Percentiles rank a stretch among this genome's conserved stretches.
Conservation (phyloP, 2,113 vertebrate genomes). For the Toxotes jaculatrix region DNA sequence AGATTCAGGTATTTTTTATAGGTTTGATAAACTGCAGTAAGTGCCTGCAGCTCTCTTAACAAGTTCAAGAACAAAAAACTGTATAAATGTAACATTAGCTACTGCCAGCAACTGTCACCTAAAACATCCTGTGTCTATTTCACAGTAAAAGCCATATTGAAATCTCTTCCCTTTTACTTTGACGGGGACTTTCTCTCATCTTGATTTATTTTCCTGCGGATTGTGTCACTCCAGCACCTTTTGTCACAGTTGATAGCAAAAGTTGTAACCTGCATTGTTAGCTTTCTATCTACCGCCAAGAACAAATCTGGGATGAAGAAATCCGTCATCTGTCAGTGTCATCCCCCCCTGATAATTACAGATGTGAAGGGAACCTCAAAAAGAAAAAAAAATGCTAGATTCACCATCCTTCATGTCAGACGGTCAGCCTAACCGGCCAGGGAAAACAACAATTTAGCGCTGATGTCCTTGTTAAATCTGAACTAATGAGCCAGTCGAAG, state of each 20-base stretch:
- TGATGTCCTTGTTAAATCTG: slow-evolving; percentile 49
- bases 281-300: neutral
- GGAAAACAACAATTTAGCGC: slow-evolving; percentile 24
- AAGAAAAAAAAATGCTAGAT: neutral
- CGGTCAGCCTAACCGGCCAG: neutral
- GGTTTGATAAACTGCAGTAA: neutral
- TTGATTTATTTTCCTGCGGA: neutral
- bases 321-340: neutral
- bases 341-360: neutral
- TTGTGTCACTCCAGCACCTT: neutral
- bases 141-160: neutral
- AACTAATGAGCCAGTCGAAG: slow-evolving; percentile 45
- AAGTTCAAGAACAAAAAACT: no score
- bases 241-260: neutral
- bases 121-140: neutral
- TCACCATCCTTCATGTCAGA: slow-evolving; percentile 13
- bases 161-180: neutral
- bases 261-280: neutral
- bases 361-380: neutral
- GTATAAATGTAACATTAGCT: neutral
- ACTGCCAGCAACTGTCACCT: neutral
- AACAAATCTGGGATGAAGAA: neutral
- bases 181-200: neutral
- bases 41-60: no score
- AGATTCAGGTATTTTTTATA: neutral